phyloP scores from a whole-genome alignment of 2,797 vertebrate genomes.

The Sebastolobus altivelis region DNA sequence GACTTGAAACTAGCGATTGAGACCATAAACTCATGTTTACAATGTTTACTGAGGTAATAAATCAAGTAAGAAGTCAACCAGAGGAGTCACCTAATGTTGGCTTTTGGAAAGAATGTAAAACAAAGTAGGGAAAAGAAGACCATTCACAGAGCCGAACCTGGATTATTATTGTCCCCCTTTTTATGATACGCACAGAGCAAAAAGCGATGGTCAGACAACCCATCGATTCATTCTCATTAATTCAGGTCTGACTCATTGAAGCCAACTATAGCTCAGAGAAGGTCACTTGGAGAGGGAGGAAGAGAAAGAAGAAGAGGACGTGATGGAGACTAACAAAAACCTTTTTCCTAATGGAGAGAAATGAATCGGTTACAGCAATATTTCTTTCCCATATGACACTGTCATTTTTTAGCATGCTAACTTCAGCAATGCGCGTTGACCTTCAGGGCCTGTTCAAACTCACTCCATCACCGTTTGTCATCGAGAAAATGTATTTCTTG shows the following conservation, averaged over 20 bases:
- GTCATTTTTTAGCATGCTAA: conserved; percentile 34
- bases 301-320: not conserved
- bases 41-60: too few relatives aligned
- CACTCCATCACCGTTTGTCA: conserved; percentile 25
- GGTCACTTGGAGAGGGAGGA: not conserved
- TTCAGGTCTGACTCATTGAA: conserved; percentile 4
- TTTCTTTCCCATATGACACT: conserved; percentile 5
- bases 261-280: conserved; percentile 21
- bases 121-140: not conserved
- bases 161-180: not conserved
- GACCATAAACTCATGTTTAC: too few relatives aligned
- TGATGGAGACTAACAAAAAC: conserved; percentile 15
- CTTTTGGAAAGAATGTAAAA: not conserved
- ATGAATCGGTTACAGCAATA: not conserved
- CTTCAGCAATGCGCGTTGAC: conserved; percentile 17
- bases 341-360: conserved; percentile 20
- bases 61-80: too few relatives aligned
- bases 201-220: not conserved
- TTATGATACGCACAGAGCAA: not conserved
- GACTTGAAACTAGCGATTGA: too few relatives aligned
- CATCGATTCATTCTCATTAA: conserved; percentile 9
- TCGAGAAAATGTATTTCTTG: not conserved
- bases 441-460: conserved; percentile 16
- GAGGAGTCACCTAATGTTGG: too few relatives aligned
- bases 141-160: not conserved